Evolutionary conservation across 2,888 invertebrate genomes (phyloP), one percentile per base, ranked within the genome.

Genomic region (Drosophila emarginata): DNA sequence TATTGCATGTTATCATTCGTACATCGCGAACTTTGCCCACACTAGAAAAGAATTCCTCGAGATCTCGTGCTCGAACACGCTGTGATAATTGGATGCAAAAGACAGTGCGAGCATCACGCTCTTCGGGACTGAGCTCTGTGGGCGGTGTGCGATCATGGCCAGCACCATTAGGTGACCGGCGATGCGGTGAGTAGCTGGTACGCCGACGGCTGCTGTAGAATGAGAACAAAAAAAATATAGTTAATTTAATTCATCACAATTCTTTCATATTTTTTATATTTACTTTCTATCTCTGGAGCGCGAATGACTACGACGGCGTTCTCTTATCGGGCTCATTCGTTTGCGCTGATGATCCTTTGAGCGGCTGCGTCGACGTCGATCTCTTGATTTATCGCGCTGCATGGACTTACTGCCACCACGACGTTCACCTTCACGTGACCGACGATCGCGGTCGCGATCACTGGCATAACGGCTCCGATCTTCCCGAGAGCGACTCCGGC

Each of bases 21-120:
- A 99, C 99, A 93, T 99, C 99, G 82, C 98, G 95, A 67, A 98
- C 98, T 94, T 98, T 98, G 52, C 99, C 99, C 68, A 99, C 99
- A 71, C 98, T 97, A 28, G 98, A 98, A 92, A 99, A 99, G 92
- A 99, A 99, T 92, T 99, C 99, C 92, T 99, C 98, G 74, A 99
- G 93, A 92, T 99, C 99, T 77, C 98, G 95, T 63, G 96, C 98
- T 81, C 97, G 94, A 88, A 98, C 98, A 82, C 97, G 94, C 89
- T 98, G 97, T 64, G 98, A 97, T 65, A 99, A 93, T 93, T 99
- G 99, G 97, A 99, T 99, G 90, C 98, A 98, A 92, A 99, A 99
- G 4, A 99, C 97, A 52, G 99, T 99, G 39, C 99, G 94, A n/a
- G 98, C 96, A 94, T 99, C 99, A 72, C 99, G 94, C 92, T 99